These are phyloP conservation scores for Mylabris sibirica DNA, from an alignment of 2,888 invertebrate species.

Conservation along the genomic window DNA sequence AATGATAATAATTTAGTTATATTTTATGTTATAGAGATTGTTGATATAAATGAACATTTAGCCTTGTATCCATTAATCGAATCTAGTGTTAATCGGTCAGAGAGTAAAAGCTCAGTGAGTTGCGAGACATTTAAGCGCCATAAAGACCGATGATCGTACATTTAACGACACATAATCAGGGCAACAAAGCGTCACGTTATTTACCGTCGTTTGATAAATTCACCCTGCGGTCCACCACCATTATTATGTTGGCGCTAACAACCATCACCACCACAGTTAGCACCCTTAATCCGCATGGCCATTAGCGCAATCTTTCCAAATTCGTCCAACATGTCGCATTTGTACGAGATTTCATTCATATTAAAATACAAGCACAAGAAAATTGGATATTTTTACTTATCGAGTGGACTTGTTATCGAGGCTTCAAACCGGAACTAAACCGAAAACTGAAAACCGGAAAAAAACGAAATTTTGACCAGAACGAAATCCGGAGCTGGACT, in stretches of 20 bases:
- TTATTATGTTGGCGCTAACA: constrained; percentile 44
- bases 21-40: background rate
- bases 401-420: too few relatives aligned
- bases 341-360: background rate
- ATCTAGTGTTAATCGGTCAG: constrained; percentile 44
- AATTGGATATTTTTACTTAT: too few relatives aligned
- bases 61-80: constrained; percentile 31
- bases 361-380: background rate
- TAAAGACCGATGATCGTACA: constrained; percentile 55
- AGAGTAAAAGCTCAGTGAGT: constrained; percentile 32
- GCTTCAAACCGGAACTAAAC: too few relatives aligned
- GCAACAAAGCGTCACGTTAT: constrained; percentile 53
- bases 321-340: background rate
- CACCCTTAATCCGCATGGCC: constrained; percentile 35
- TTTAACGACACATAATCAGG: constrained; percentile 55
- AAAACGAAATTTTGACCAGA: too few relatives aligned
- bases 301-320: constrained; percentile 19
- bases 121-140: constrained; percentile 52
- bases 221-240: constrained; percentile 48
- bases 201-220: constrained; percentile 51
- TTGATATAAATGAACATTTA: constrained; percentile 16
- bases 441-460: too few relatives aligned
- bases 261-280: constrained; percentile 8
- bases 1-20: background rate
- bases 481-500: too few relatives aligned